Evolutionary conservation across 92 coral and sea anemone genomes (phyloP).

Genomic region (Bergia sp.): DNA sequence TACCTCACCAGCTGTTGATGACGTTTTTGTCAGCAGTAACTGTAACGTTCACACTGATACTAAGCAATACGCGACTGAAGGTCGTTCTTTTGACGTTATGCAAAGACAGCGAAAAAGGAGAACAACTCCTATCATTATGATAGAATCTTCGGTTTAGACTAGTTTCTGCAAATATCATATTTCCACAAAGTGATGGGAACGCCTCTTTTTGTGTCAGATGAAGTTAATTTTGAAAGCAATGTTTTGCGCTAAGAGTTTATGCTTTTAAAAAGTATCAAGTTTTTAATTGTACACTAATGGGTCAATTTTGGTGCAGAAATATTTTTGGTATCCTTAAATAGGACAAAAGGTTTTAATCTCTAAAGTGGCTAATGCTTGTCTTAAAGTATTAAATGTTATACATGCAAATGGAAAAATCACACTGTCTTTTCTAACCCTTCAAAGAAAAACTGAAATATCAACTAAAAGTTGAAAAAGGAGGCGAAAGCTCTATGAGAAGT

Average conservation of each 20-base stretch:
- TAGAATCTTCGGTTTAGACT: conserved; percentile 21
- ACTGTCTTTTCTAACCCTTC: too few relatives aligned
- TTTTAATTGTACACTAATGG: too few relatives aligned
- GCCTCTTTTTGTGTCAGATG: neutral
- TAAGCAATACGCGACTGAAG: neutral
- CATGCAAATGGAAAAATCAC: too few relatives aligned
- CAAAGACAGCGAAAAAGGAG: neutral
- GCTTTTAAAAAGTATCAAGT: neutral
- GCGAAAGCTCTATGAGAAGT: too few relatives aligned
- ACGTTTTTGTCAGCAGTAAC: neutral
- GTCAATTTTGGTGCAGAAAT: too few relatives aligned
- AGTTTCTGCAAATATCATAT: too few relatives aligned
- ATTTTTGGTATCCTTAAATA: too few relatives aligned
- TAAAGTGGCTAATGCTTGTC: too few relatives aligned
- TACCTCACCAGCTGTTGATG: neutral
- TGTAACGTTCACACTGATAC: neutral
- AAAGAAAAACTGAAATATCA: too few relatives aligned
- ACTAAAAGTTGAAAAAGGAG: too few relatives aligned
- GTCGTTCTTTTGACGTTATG: neutral
- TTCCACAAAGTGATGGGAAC: neutral
- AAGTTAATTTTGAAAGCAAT: neutral
- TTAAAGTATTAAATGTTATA: too few relatives aligned
- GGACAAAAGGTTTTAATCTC: too few relatives aligned
- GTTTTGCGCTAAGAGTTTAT: neutral
- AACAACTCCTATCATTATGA: neutral